Percentiles rank a stretch among this genome's conserved stretches.
Conservation (phyloP, 2,113 vertebrate genomes). For the Megatriorchis doriae region DNA sequence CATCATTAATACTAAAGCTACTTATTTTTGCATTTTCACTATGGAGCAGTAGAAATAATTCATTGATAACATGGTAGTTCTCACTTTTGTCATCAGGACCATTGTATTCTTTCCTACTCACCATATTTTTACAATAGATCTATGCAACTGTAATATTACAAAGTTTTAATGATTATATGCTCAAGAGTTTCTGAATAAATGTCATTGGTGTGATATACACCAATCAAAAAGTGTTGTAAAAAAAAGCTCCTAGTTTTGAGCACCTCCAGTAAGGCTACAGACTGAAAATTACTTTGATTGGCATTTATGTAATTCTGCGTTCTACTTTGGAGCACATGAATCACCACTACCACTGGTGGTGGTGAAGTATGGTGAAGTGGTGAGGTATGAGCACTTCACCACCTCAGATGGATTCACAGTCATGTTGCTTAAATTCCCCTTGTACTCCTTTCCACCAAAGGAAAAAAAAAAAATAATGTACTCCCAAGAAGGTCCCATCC, state of each 20-base stretch:
- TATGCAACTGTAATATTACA: background rate
- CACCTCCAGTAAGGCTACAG: background rate
- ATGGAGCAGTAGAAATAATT: background rate
- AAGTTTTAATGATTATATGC: background rate
- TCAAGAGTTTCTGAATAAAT: background rate
- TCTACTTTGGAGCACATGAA: background rate
- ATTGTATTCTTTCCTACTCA: background rate
- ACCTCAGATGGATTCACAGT: background rate
- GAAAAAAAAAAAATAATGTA: background rate
- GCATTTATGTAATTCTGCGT: background rate
- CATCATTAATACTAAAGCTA: background rate
- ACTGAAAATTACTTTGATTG: background rate
- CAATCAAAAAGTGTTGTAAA: background rate
- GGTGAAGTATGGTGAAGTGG: background rate
- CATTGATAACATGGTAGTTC: background rate
- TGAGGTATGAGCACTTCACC: background rate
- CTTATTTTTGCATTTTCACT: background rate
- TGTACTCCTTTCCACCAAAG: background rate
- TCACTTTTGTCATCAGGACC: background rate
- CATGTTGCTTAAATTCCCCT: background rate
- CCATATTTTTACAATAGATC: background rate
- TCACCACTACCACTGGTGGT: background rate
- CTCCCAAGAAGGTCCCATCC: background rate
- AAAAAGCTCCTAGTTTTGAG: background rate
- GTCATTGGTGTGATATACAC: background rate